Base-by-base conservation (phyloP, 53 echinoderm and acorn worm species). In the Paracentrotus lividus region DNA sequence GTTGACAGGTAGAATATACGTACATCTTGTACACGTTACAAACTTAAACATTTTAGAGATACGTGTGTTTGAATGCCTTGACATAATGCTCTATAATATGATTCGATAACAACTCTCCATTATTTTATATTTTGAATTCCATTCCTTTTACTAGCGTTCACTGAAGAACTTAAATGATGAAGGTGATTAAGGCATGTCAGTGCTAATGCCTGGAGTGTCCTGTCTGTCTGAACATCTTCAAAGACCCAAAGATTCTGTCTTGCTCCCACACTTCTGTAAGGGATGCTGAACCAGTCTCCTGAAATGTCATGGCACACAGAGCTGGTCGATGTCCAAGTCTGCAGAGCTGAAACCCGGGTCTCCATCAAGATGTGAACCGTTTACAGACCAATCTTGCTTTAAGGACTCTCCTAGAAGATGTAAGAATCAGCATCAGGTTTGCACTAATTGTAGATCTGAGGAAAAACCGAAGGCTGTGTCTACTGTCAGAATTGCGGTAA, bases 231-330 rank as follows among this genome's bases (percentile, higher is more conserved):
- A 32, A 72, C 20, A 72, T 72, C 72, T 72, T 72, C 72, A 72
- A 72, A 40, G 72, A 72, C 27, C 72, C 72, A 31, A 72, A 72
- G 72, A 72, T 72, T 0, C 72, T 72, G 34, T 72, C 72, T 40
- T 72, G 72, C 20, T 72, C 72, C 40, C 72, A 72, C 72, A 72
- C 72, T 72, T 13, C 72, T 72, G 72, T 33, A 72, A 72, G 72
- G 72, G 10, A 14, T 72, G 72, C 20, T 15, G 27, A 5, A 33
- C 27, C 14, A 14, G 40, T 40, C 72, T 72, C 33, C 26, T 72
- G 12, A 14, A 34, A 32, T 34, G 72, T 0, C 72, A 72, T 32
- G 40, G 8, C 5, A 40, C 72, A 15, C 27, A 0, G 5, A 29
- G 72, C 15, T 16, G 61, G 14, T 89, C 21, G 8, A 15, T 1